Evolutionary conservation across 2,797 vertebrate genomes (phyloP), one percentile per base, ranked within the genome.

Genomic region (Peromyscus nudipes): DNA sequence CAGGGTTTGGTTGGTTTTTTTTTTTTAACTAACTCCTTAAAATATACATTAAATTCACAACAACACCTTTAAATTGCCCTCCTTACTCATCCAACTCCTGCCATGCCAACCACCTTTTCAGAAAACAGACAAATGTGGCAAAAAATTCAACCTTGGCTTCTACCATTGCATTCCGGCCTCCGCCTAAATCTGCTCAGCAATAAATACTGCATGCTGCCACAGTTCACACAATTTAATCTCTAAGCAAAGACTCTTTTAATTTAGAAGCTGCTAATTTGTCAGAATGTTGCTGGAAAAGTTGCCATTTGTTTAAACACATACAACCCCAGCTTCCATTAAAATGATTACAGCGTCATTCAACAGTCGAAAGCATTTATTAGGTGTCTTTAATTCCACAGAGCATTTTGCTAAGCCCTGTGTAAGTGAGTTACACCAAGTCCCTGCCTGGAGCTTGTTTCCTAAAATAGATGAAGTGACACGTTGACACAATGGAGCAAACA

Each of bases 231-330:
- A 89, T 96, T 94, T 71, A 79, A 93, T 97, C 96, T 95, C 92
- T 92, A 96, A 97, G 75, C 80, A 91, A 21, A 96, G 93, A 76
- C 73, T 92, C 83, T 97, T 92, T 92, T 34, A 96, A 97, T 95
- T 93, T 97, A 96, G 96, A 98, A 95, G 92, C 90, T 97, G 97
- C 92, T 97, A 97, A 98, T 98, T 97, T 97, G 94, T 94, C 91
- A 97, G 94, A 95, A 98, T 95, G 93, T 91, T 95, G 52, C 94
- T 83, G 92, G 94, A 98, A 97, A 97, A 94, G 94, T 93, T 84
- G 84, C 86, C 87, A 91, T 97, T 97, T 97, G 84, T 95, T 97
- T 97, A 97, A 98, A 96, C 82, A 96, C 76, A 86, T 80, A 94
- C 91, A 93, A 64, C 89, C 92, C n/a, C 37, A 67, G 67, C 88